These are phyloP conservation scores for Ivindomyrus marchei DNA, from an alignment of 2,113 vertebrate species.

Conservation along the genomic window DNA sequence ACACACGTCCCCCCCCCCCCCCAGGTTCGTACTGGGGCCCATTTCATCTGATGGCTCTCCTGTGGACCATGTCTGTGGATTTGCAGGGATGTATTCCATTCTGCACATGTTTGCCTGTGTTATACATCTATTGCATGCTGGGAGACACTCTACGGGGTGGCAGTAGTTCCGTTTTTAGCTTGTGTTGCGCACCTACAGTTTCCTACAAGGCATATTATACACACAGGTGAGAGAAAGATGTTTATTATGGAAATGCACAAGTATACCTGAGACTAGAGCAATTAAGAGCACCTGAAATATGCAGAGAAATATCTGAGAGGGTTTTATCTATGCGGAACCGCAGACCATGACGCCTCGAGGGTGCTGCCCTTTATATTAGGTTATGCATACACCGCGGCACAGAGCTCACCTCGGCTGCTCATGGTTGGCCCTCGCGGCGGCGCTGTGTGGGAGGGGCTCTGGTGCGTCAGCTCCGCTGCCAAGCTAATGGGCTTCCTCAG, in stretches of 20 bases:
- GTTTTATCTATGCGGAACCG: neutral
- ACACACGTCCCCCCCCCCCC: neutral
- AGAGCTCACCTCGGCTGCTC: neutral
- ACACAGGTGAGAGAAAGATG: neutral
- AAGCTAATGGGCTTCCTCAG: conserved; percentile 9
- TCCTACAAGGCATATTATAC: neutral
- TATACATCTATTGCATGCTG: neutral
- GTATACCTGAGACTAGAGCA: neutral
- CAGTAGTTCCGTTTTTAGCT: neutral
- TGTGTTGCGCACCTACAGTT: neutral
- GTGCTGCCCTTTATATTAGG: neutral
- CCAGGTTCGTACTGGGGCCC: neutral
- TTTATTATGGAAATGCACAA: neutral
- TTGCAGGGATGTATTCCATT: neutral
- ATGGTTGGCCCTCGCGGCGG: neutral
- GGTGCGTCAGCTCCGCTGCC: neutral
- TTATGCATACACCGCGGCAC: neutral
- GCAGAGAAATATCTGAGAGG: neutral
- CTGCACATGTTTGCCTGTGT: neutral
- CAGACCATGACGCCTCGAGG: neutral
- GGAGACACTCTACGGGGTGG: neutral
- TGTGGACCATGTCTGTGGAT: neutral
- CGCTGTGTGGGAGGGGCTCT: neutral
- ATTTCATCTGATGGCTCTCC: neutral
- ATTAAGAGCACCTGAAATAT: neutral